Evolutionary conservation across 35 echinoderm and acorn worm genomes (phyloP), one percentile per base, ranked within the genome.

Genomic region (Lytechinus pictus): DNA sequence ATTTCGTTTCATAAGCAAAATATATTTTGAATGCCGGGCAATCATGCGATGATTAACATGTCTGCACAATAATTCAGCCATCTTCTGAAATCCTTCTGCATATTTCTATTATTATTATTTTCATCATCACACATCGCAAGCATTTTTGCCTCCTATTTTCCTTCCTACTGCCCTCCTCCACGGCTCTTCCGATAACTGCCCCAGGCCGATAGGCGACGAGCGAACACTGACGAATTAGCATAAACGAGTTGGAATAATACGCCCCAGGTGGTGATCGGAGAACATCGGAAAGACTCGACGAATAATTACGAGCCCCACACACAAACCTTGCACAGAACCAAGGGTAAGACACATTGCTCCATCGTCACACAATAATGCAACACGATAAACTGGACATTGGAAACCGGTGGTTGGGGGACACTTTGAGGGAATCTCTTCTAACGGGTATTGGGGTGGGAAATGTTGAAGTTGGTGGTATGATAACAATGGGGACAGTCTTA

Each of bases 151-250:
- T 79, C n/a, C 66, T 79, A 79, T 79, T 79, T 58, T 79, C 14
- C 66, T 79, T n/a, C 19, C 66, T 24, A 3, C 66, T 72, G 66
- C 8, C 66, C 19, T 4, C 66, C 66, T n/a, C 66, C n/a, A 16
- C 6, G 16, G 66, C 66, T 79, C 66, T 58, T 79, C 19, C 66
- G 66, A 79, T 1, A 24, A n/a, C n/a, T 24, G 16, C 66, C 66
- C 12, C 16, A 79, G 66, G 66, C 66, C 21, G 66, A 79, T 79
- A 79, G 66, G 66, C 66, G 66, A 79, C 66, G 66, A 16, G 66
- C 66, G 66, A 79, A 79, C 66, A 79, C 66, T 79, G 66, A 79
- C 66, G 66, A 79, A 79, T 79, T 79, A 79, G 66, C 66, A 79
- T 79, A 79, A 79, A 79, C 66, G 19, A 79, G 66, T 79, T 79